Percentiles rank a stretch among this genome's conserved stretches.
These are phyloP conservation scores for Dicerorhinus sumatrensis DNA, from an alignment of 2,113 vertebrate species.

Conservation along the genomic window DNA sequence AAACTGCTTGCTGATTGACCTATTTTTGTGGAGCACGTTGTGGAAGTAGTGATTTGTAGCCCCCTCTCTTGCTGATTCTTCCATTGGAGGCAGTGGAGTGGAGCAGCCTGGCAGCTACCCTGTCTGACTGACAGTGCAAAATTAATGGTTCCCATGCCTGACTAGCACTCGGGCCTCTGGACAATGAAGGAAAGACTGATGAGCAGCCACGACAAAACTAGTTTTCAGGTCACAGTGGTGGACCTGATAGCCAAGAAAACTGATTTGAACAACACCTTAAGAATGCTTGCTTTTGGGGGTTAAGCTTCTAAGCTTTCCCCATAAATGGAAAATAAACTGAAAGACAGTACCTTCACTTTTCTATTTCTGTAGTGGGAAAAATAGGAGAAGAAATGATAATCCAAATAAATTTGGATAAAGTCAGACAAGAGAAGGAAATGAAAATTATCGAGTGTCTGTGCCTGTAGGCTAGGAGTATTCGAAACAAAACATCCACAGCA, in stretches of 20 bases:
- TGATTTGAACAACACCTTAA: neutral
- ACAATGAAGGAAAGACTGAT: neutral
- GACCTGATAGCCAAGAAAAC: neutral
- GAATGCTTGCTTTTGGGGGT: neutral
- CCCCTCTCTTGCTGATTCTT: neutral
- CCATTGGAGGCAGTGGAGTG: neutral
- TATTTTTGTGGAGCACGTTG: neutral
- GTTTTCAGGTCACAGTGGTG: neutral
- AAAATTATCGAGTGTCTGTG: slow-evolving; percentile 70
- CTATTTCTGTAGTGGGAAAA: slow-evolving; percentile 60
- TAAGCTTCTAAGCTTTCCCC: neutral
- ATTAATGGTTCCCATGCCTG: neutral
- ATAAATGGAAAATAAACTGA: slow-evolving; percentile 42
- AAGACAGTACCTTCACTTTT: neutral
- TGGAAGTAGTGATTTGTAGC: neutral
- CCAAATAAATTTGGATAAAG: slow-evolving; percentile 34
- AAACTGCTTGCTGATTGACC: neutral
- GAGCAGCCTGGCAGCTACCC: neutral
- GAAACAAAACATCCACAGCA: slow-evolving; percentile 64
- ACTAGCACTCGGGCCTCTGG: neutral
- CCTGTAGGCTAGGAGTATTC: slow-evolving; percentile 29
- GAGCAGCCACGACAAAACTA: neutral
- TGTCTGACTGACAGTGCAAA: neutral
- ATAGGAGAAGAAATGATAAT: slow-evolving; percentile 56
- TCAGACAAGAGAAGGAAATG: slow-evolving; percentile 70